Percentiles rank a stretch among this genome's conserved stretches.
These are phyloP conservation scores for Polyergus mexicanus DNA, from an alignment of 1,140 invertebrate species.

Conservation along the genomic window DNA sequence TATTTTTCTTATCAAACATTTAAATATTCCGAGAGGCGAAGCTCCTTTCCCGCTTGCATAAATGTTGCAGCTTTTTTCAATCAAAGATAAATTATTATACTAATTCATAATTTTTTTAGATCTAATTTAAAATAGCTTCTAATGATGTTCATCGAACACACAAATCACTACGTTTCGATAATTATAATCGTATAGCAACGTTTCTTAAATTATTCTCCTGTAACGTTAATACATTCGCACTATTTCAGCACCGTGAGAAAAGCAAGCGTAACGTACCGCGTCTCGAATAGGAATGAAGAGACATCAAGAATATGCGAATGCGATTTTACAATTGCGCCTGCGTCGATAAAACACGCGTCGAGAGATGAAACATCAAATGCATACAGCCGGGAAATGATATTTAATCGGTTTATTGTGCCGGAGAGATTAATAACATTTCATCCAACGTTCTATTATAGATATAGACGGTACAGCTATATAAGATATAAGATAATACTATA, in stretches of 20 bases:
- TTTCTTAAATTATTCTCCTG: not conserved
- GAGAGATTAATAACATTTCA: not conserved
- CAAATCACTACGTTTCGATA: not conserved
- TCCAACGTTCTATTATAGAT: not conserved
- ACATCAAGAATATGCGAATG: not conserved
- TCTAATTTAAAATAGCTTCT: not conserved
- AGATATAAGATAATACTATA: not conserved
- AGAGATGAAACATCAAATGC: not conserved
- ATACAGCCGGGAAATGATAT: too few species aligned
- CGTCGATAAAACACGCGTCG: conserved; percentile 27
- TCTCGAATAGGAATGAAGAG: conserved; percentile 4
- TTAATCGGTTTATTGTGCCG: not conserved
- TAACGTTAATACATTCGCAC: not conserved
- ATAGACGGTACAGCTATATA: too few species aligned
- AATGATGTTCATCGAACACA: not conserved
- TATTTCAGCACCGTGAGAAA: not conserved
- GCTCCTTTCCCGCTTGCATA: too few species aligned
- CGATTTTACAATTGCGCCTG: conserved; percentile 31
- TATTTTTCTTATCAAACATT: too few species aligned
- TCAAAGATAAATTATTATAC: too few species aligned
- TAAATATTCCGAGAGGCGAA: too few species aligned
- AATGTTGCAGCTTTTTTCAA: too few species aligned
- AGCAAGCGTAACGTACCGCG: not conserved
- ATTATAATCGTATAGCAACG: not conserved
- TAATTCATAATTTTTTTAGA: not conserved